A percentile compares a stretch with the other conserved stretches of the same genome.
phyloP scores from a whole-genome alignment of 2,888 invertebrate species.

The Biston betularia region DNA sequence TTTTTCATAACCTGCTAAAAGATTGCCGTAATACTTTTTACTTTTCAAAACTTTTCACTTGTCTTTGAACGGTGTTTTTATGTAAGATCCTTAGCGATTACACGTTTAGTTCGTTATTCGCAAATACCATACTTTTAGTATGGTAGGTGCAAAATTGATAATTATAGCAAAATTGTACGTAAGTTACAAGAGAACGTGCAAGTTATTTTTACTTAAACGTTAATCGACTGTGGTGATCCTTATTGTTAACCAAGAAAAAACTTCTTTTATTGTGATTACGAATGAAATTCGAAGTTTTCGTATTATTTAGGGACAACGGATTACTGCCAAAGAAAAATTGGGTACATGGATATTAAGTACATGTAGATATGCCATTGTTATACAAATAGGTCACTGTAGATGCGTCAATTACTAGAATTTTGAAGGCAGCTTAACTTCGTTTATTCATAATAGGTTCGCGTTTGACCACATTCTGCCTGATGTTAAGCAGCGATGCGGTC shows the following conservation, averaged over 20 bases:
- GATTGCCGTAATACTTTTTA: no score
- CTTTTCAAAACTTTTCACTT: no score
- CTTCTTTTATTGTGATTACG: conserved; percentile 35
- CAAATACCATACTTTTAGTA: background rate
- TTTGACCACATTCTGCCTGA: no score
- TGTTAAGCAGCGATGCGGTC: no score
- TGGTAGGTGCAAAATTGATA: background rate
- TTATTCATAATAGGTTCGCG: no score
- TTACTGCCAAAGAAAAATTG: conserved; percentile 37
- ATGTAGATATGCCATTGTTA: conserved; percentile 30
- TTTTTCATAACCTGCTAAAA: no score
- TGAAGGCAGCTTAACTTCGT: no score
- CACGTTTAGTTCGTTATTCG: background rate
- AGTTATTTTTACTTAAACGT: background rate
- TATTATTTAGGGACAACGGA: conserved; percentile 10
- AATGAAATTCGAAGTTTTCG: conserved; percentile 39
- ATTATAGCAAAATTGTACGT: background rate
- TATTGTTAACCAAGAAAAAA: conserved; percentile 21
- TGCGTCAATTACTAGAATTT: conserved; percentile 2
- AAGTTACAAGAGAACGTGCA: background rate
- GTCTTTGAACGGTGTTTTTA: no score
- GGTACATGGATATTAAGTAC: conserved; percentile 22
- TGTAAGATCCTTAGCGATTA: background rate
- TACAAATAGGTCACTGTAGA: conserved; percentile 6
- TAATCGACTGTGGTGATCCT: background rate